These are phyloP conservation scores for Hirtodrosophila alboralis DNA, from an alignment of 2,888 invertebrate species.

Conservation along the genomic window DNA sequence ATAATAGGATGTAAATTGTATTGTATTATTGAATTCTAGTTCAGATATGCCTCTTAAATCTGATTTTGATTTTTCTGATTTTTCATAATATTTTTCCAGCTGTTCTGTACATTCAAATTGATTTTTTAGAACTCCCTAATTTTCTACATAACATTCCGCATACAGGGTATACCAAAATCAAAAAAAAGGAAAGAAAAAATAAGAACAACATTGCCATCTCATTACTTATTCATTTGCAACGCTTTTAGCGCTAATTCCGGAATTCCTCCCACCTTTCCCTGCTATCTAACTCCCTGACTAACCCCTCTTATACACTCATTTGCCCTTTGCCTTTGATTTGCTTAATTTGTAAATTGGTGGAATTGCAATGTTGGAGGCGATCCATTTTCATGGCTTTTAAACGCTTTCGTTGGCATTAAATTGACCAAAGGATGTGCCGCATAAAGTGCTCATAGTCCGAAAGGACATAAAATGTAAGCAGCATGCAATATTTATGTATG, in stretches of 20 bases:
- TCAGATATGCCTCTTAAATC: too few relatives aligned
- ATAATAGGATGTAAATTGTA: too few relatives aligned
- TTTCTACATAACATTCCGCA: not conserved
- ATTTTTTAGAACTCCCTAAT: too few relatives aligned
- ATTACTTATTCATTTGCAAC: constrained; percentile 72
- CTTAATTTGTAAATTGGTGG: constrained; percentile 73
- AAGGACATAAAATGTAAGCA: constrained; percentile 43
- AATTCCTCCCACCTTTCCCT: constrained; percentile 25
- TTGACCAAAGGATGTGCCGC: constrained; percentile 66
- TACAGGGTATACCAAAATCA: constrained; percentile 33
- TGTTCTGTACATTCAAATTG: too few relatives aligned
- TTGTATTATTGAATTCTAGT: too few relatives aligned
- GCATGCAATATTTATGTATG: constrained; percentile 48
- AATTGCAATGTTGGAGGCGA: constrained; percentile 28
- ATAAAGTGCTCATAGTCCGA: constrained; percentile 44
- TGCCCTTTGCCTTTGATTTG: constrained; percentile 65
- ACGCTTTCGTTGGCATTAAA: constrained; percentile 66
- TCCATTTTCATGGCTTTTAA: constrained; percentile 72
- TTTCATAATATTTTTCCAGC: too few relatives aligned
- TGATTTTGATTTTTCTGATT: too few relatives aligned
- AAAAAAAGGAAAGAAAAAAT: too few relatives aligned
- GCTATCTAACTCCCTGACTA: not conserved
- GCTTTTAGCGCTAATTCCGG: constrained; percentile 64
- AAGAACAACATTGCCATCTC: constrained; percentile 44
- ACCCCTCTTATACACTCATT: not conserved